A percentile compares a stretch with the other conserved stretches of the same genome.
These are phyloP conservation scores for Tipula unca DNA, from an alignment of 2,888 invertebrate species.

Conservation along the genomic window DNA sequence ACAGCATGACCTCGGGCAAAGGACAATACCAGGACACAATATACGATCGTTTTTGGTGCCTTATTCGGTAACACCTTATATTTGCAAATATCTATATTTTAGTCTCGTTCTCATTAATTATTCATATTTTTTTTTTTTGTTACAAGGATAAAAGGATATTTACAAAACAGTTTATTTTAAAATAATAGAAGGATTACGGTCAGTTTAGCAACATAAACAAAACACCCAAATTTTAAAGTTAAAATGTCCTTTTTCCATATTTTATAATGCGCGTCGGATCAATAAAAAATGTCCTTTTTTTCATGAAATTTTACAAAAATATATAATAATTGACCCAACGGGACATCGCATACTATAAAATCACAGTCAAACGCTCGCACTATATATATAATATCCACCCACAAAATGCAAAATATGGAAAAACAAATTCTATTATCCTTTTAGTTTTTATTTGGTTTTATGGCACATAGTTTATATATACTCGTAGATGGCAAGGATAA, in stretches of 20 bases:
- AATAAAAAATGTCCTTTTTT: constrained; percentile 4
- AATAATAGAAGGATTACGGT: constrained; percentile 18
- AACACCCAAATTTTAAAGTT: constrained; percentile 8
- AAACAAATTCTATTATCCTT: background rate
- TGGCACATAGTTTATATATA: background rate
- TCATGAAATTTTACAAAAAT: background rate
- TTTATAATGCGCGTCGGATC: background rate
- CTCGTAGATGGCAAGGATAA: background rate
- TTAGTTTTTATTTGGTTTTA: background rate
- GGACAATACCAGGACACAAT: background rate
- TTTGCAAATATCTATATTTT: background rate
- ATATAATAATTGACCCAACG: constrained; percentile 18
- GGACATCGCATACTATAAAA: constrained; percentile 17
- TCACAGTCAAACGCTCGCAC: background rate
- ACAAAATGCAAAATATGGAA: background rate
- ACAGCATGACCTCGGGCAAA: background rate
- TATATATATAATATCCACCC: constrained; percentile 14
- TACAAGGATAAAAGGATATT: constrained; percentile 8
- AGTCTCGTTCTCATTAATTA: background rate
- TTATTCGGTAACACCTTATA: background rate
- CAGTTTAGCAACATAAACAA: constrained; percentile 10
- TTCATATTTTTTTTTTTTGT: background rate
- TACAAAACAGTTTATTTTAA: background rate
- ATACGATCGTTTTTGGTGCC: too few species aligned
- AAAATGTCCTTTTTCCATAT: background rate